phyloP scores from a whole-genome alignment of 2,888 invertebrate species.

The Meiosimyza decipiens region DNA sequence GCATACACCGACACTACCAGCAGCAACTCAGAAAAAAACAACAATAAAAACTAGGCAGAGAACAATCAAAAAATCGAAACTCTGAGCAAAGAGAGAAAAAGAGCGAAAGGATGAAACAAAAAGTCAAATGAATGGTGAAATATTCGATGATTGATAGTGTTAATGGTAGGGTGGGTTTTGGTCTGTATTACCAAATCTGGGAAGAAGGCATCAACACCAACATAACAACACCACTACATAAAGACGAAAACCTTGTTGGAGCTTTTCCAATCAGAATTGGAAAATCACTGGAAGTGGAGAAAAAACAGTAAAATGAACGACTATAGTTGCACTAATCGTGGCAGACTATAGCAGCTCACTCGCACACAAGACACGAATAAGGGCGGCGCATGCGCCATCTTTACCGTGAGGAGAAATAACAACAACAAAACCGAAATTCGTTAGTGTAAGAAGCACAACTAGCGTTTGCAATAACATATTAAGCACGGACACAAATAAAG shows the following conservation, averaged over 20 bases:
- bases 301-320: not conserved
- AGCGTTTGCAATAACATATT: not conserved
- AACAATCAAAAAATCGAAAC: slow-evolving; percentile 11
- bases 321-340: not conserved
- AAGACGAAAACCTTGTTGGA: not conserved
- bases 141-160: not conserved
- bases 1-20: not conserved
- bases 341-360: not conserved
- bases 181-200: not conserved
- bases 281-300: not conserved
- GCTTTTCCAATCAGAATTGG: slow-evolving; percentile 22
- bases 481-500: not conserved
- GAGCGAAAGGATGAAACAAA: slow-evolving; percentile 12
- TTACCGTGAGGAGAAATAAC: slow-evolving; percentile 20
- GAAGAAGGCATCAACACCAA: slow-evolving; percentile 3
- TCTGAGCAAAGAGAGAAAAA: not conserved
- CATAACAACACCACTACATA: not conserved
- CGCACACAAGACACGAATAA: not conserved
- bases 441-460: slow-evolving; percentile 15
- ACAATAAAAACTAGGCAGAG: slow-evolving; percentile 1
- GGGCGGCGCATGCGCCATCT: slow-evolving; percentile 29
- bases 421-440: not conserved
- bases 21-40: not conserved
- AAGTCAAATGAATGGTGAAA: not conserved
- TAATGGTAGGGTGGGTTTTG: not conserved